Conservation (phyloP, 2,888 invertebrate species). For the Yponomeuta sedellus region DNA sequence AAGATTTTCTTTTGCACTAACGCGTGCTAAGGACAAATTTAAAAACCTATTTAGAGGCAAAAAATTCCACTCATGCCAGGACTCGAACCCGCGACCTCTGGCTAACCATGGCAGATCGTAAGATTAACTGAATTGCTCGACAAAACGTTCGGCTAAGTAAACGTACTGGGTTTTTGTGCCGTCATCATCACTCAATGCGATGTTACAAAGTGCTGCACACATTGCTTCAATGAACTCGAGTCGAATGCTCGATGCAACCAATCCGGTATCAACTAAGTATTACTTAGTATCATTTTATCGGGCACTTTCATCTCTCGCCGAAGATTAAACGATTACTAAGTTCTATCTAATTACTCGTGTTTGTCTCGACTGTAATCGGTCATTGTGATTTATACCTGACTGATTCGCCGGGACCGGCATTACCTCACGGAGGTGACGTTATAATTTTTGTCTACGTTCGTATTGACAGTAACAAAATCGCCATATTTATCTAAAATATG, state of each 20-base stretch:
- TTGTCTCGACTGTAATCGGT: conserved; percentile 52
- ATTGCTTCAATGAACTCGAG: conserved; percentile 5
- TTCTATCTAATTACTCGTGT: conserved; percentile 68
- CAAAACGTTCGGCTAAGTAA: no score
- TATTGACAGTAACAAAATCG: no score
- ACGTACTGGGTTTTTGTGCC: no score
- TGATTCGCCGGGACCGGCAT: conserved; percentile 22
- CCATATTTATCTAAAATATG: no score
- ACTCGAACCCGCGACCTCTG: no score
- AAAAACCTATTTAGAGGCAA: no score
- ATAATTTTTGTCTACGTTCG: neutral
- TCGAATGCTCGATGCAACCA: conserved; percentile 31
- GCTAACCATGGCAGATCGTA: no score
- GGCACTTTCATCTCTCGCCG: conserved; percentile 67
- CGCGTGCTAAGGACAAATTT: no score
- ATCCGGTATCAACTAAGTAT: conserved; percentile 20
- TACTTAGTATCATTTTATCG: conserved; percentile 41
- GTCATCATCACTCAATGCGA: no score
- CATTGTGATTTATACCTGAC: conserved; percentile 56
- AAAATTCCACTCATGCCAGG: no score
- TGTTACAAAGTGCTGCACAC: neutral
- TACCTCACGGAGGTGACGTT: neutral
- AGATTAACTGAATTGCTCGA: no score
- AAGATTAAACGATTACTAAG: conserved; percentile 67
- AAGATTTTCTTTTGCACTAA: no score